Percentiles rank a stretch among this genome's conserved stretches.
Evolutionary conservation across 2,113 vertebrate species (phyloP).

Genomic region (Protobothrops mucrosquamatus): DNA sequence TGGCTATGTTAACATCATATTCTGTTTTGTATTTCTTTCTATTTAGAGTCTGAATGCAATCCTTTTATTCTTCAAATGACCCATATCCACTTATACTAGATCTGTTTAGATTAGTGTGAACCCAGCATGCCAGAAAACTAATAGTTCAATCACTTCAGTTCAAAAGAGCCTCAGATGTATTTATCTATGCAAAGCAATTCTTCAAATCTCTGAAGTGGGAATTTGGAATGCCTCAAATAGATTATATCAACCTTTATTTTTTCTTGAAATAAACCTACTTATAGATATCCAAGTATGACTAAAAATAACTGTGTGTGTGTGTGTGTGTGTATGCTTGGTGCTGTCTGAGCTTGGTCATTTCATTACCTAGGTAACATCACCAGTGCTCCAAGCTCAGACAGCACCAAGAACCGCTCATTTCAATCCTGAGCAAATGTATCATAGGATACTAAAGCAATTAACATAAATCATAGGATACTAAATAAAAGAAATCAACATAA

Average conservation of each 20-base stretch:
- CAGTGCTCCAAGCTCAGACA: too few species aligned
- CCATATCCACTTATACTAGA: slow-evolving; percentile 16
- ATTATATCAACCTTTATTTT: neutral
- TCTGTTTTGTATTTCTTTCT: slow-evolving; percentile 16
- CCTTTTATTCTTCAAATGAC: slow-evolving; percentile 17
- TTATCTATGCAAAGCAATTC: slow-evolving; percentile 30
- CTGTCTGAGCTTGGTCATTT: too few species aligned
- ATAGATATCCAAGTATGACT: neutral
- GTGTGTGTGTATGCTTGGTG: too few species aligned
- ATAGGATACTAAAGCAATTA: too few species aligned
- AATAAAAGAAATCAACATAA: too few species aligned
- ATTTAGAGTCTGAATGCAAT: slow-evolving; percentile 15
- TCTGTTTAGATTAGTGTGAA: slow-evolving; percentile 5
- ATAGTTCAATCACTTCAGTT: slow-evolving; percentile 18
- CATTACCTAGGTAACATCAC: too few species aligned
- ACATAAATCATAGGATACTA: too few species aligned
- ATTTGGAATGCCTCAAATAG: slow-evolving; percentile 3
- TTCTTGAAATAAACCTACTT: neutral
- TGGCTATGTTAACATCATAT: slow-evolving; percentile 12
- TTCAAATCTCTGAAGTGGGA: slow-evolving; percentile 5
- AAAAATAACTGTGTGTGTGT: neutral
- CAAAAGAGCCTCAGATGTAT: slow-evolving; percentile 16
- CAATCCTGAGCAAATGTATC: too few species aligned
- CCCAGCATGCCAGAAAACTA: slow-evolving; percentile 26
- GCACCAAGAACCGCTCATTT: too few species aligned